These are phyloP conservation scores for Dissostichus mawsoni DNA, from an alignment of 2,113 vertebrate genomes.

Conservation along the genomic window DNA sequence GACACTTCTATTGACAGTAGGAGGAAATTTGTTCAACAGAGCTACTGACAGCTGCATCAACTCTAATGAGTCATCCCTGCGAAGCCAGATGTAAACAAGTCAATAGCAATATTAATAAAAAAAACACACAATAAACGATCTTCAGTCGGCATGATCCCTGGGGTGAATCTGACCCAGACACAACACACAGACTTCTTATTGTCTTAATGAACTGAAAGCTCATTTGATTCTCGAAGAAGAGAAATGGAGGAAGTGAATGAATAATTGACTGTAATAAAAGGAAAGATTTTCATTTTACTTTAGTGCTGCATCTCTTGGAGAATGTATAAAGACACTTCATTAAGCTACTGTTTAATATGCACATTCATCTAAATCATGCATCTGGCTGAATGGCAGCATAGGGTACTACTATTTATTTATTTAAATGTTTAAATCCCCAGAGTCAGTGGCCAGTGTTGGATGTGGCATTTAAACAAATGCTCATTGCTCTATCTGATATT, in stretches of 20 bases:
- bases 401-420: slow-evolving; percentile 82
- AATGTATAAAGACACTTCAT: slow-evolving; percentile 86
- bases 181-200: slow-evolving; percentile 28
- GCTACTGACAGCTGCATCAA: slow-evolving; percentile 20
- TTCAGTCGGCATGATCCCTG: slow-evolving; percentile 11
- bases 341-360: slow-evolving; percentile 82
- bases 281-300: slow-evolving; percentile 90
- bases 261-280: slow-evolving; percentile 89
- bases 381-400: slow-evolving; percentile 80
- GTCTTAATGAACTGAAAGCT: slow-evolving; percentile 77
- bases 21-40: slow-evolving; percentile 16
- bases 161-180: slow-evolving; percentile 48
- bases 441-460: slow-evolving; percentile 44
- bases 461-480: slow-evolving; percentile 64
- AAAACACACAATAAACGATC: slow-evolving; percentile 13
- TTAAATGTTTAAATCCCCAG: slow-evolving; percentile 72
- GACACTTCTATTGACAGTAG: not conserved
- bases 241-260: slow-evolving; percentile 80
- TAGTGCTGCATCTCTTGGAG: slow-evolving; percentile 84
- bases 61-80: slow-evolving; percentile 38
- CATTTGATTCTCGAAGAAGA: slow-evolving; percentile 83
- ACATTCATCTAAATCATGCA: slow-evolving; percentile 89
- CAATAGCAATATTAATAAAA: slow-evolving; percentile 26
- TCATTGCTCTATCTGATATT: slow-evolving; percentile 44
- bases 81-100: slow-evolving; percentile 26